phyloP scores from a whole-genome alignment of 64 coral and sea anemone species.

The Cladopsammia gracilis region DNA sequence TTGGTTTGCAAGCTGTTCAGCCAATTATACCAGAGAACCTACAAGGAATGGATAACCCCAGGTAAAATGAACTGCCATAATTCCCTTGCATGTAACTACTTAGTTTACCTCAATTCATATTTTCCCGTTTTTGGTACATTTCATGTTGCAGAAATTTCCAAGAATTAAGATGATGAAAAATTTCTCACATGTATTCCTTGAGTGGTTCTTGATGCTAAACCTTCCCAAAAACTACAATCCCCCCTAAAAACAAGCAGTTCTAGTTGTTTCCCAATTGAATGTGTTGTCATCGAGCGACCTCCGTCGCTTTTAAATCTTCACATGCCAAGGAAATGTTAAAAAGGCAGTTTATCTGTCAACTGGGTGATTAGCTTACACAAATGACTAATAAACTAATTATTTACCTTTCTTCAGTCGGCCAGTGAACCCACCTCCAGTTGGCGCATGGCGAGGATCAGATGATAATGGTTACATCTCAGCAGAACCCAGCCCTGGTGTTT shows the following conservation, averaged over 20 bases:
- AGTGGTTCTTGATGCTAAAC: too few species aligned
- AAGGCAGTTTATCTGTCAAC: neutral
- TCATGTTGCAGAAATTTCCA: too few species aligned
- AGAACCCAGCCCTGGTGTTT: slow-evolving; percentile 87
- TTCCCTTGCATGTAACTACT: neutral
- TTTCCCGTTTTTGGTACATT: too few species aligned
- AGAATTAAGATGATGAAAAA: too few species aligned
- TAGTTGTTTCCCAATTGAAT: too few species aligned
- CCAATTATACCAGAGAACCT: slow-evolving; percentile 84
- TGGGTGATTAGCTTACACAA: neutral
- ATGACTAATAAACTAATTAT: neutral
- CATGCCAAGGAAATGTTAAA: neutral
- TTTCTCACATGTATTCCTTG: too few species aligned
- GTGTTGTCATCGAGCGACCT: neutral
- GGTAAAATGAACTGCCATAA: slow-evolving; percentile 17
- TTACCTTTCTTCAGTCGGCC: slow-evolving; percentile 67
- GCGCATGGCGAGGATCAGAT: slow-evolving; percentile 90
- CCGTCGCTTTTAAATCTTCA: too few species aligned
- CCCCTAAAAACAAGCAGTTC: too few species aligned
- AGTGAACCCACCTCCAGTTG: slow-evolving; percentile 88
- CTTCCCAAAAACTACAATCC: too few species aligned
- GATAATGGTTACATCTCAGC: slow-evolving; percentile 96
- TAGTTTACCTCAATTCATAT: too few species aligned
- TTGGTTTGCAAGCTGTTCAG: slow-evolving; percentile 79
- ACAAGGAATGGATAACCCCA: slow-evolving; percentile 93